Evolutionary conservation across 2,888 invertebrate species (phyloP).

Genomic region (Eupelmus urozonus): DNA sequence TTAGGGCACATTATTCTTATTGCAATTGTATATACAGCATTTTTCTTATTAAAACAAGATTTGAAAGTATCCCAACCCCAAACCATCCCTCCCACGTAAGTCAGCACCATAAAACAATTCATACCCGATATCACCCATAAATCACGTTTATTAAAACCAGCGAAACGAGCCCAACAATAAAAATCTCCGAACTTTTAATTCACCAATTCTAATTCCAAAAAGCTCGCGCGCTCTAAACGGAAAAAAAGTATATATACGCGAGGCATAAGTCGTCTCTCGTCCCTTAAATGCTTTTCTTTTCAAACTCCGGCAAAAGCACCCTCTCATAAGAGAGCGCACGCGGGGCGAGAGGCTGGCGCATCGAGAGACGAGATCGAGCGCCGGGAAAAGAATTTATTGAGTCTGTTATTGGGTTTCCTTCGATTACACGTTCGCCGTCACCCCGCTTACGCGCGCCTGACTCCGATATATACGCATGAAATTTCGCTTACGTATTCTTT

Average conservation of each 20-base stretch:
- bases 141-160: too few relatives aligned
- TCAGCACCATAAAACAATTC: too few relatives aligned
- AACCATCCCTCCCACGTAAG: too few relatives aligned
- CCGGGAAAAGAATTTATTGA: slow-evolving; percentile 58
- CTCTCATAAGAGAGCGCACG: slow-evolving; percentile 12
- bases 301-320: slow-evolving; percentile 39
- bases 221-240: slow-evolving; percentile 20
- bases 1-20: too few relatives aligned
- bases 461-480: too few relatives aligned
- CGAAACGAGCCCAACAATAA: too few relatives aligned
- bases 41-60: too few relatives aligned
- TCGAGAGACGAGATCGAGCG: slow-evolving; percentile 30
- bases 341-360: neutral
- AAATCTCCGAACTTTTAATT: neutral
- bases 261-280: slow-evolving; percentile 3
- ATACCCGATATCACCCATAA: too few relatives aligned
- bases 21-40: too few relatives aligned
- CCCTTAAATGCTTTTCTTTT: slow-evolving; percentile 52
- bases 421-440: slow-evolving; percentile 61
- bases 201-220: slow-evolving; percentile 29
- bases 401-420: slow-evolving; percentile 61
- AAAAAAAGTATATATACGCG: slow-evolving; percentile 9
- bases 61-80: too few relatives aligned
- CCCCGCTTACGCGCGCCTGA: slow-evolving; percentile 6
- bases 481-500: slow-evolving; percentile 59